A percentile compares a stretch with the other conserved stretches of the same genome.
Conservation (phyloP, 2,888 invertebrate species). For the Spodoptera littoralis region DNA sequence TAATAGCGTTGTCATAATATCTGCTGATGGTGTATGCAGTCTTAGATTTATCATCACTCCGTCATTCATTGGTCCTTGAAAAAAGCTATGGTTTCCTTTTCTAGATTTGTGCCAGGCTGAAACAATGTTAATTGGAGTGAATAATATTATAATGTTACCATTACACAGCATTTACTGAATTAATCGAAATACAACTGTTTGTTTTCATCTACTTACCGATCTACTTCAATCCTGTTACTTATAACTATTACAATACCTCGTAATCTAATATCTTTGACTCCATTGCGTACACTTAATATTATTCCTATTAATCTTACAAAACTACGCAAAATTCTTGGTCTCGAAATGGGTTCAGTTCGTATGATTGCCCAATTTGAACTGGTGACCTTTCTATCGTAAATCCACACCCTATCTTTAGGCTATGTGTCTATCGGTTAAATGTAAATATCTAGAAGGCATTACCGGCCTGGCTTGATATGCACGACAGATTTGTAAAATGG, state of each 20-base stretch:
- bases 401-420: slow-evolving; percentile 54
- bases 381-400: slow-evolving; percentile 57
- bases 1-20: too few species aligned
- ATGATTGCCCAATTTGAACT: slow-evolving; percentile 56
- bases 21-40: too few species aligned
- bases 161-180: slow-evolving; percentile 17
- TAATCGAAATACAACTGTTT: slow-evolving; percentile 5
- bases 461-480: slow-evolving; percentile 49
- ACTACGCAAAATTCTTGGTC: slow-evolving; percentile 50
- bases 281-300: slow-evolving; percentile 45
- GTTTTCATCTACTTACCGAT: slow-evolving; percentile 15
- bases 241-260: slow-evolving; percentile 30
- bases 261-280: slow-evolving; percentile 45
- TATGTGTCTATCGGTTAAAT: slow-evolving; percentile 49
- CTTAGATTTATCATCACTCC: too few species aligned
- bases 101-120: too few species aligned
- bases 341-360: slow-evolving; percentile 45
- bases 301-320: slow-evolving; percentile 49
- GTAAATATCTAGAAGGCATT: slow-evolving; percentile 56
- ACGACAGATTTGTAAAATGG: slow-evolving; percentile 56
- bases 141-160: too few species aligned
- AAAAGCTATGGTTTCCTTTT: too few species aligned
- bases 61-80: too few species aligned
- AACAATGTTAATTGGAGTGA: too few species aligned
- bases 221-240: slow-evolving; percentile 28